Evolutionary conservation across 2,888 invertebrate species (phyloP).

Genomic region (Trichogramma dendrolimi): DNA sequence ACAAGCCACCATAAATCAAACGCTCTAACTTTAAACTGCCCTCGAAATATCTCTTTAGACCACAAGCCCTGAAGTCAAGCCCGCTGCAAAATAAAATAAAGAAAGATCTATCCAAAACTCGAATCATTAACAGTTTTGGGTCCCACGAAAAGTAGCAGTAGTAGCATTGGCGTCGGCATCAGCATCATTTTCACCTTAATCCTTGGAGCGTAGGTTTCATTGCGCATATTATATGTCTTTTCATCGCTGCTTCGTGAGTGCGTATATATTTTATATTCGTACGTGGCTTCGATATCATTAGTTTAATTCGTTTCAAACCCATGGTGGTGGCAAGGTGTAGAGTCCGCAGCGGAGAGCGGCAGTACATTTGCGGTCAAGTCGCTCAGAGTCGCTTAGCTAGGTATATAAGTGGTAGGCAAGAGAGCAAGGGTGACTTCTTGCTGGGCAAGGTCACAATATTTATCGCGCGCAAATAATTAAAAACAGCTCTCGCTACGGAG

Average conservation of each 20-base stretch:
- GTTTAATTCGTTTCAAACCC: constrained; percentile 25
- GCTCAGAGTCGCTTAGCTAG: not conserved
- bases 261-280: not conserved
- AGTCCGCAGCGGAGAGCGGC: too few relatives aligned
- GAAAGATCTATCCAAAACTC: constrained; percentile 11
- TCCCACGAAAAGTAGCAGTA: constrained; percentile 18
- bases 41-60: too few relatives aligned
- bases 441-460: constrained; percentile 41
- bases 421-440: constrained; percentile 30
- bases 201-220: not conserved
- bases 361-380: constrained; percentile 27
- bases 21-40: too few relatives aligned
- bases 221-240: constrained; percentile 7
- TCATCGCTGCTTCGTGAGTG: constrained; percentile 16
- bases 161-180: not conserved
- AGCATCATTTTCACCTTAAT: not conserved
- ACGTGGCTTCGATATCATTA: constrained; percentile 23
- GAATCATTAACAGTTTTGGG: constrained; percentile 27
- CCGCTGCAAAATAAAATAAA: not conserved
- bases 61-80: too few relatives aligned
- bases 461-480: constrained; percentile 41
- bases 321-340: not conserved
- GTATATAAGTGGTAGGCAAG: not conserved
- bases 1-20: too few relatives aligned
- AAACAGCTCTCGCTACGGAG: constrained; percentile 28